Conservation (phyloP, 2,113 vertebrate species). For the Platanista minor region DNA sequence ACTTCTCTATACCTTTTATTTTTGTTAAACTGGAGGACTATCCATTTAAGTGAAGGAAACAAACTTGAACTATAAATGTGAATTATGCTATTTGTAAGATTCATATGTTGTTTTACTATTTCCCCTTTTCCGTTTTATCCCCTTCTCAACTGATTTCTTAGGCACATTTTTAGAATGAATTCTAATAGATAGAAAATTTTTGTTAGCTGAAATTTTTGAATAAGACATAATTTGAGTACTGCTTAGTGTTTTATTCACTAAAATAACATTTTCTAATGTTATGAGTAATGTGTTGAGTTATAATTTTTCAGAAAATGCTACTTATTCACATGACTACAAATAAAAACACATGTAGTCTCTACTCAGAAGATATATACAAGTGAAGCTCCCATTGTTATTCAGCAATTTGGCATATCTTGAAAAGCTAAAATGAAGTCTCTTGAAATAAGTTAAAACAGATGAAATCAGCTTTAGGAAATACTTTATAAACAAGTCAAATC, state of each 20-base stretch:
- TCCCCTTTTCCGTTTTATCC: background rate
- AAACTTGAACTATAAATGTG: background rate
- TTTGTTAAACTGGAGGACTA: background rate
- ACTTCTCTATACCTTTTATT: background rate
- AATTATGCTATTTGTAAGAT: background rate
- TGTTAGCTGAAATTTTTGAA: background rate
- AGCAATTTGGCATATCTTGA: background rate
- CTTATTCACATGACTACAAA: background rate
- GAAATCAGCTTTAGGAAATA: background rate
- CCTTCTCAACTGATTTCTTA: background rate
- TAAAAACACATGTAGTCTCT: background rate
- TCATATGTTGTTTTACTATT: background rate
- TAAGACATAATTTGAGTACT: background rate
- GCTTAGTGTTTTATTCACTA: background rate
- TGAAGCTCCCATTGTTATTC: background rate
- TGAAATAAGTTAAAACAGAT: background rate
- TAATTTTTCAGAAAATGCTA: background rate
- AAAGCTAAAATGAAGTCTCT: background rate
- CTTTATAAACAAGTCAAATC: background rate
- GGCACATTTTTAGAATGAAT: background rate
- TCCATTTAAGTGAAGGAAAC: background rate
- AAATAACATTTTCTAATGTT: background rate
- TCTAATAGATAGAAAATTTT: background rate
- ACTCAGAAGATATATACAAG: background rate
- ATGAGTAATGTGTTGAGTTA: background rate